Base-by-base conservation (phyloP, 2,113 vertebrate species). In the Oreotrochilus melanogaster region DNA sequence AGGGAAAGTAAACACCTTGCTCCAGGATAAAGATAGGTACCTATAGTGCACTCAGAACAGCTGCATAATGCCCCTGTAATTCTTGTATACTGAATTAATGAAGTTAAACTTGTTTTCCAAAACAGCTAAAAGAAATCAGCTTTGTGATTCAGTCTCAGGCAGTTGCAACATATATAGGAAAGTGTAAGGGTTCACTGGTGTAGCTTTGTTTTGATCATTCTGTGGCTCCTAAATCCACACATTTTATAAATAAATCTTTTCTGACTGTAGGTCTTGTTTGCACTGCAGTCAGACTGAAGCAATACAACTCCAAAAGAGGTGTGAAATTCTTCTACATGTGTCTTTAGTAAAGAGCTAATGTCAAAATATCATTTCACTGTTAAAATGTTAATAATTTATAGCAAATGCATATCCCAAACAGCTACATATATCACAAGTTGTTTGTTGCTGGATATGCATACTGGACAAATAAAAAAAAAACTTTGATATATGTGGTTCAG, bases 221-320 rank as follows among this genome's bases (percentile, higher is more conserved):
- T 70, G 39, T 58, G 64, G 10, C 47, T 96, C 28, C 64, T 58
- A 92, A 94, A 47, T 72, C 93, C 84, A 92, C 50, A 1, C 33
- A 18, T 35, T 92, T 88, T 80, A 80, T 86, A 94, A 92, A 95
- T 92, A 95, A 80, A 54, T 72, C 6, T 78, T 65, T 78, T 71
- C 85, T 86, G 74, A 37, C 79, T 80, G 31, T 70, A 78, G 37
- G 69, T 84, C 56, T 84, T 90, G 45, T 80, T 88, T 86, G 35
- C 28, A 50, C 42, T 58, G 22, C 91, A 89, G 83, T 91, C 66
- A 87, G 31, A 78, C 69, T 87, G 94, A 92, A 86, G 72, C 5
- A 84, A 58, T 66, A 54, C 35, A 80, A 24, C 42, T 73, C 51
- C 37, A 33, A 80, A 75, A 91, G 42, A 74, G 37, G 54, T 65